Evolutionary conservation across 2,113 vertebrate genomes (phyloP).

Genomic region (Edolisoma coerulescens): DNA sequence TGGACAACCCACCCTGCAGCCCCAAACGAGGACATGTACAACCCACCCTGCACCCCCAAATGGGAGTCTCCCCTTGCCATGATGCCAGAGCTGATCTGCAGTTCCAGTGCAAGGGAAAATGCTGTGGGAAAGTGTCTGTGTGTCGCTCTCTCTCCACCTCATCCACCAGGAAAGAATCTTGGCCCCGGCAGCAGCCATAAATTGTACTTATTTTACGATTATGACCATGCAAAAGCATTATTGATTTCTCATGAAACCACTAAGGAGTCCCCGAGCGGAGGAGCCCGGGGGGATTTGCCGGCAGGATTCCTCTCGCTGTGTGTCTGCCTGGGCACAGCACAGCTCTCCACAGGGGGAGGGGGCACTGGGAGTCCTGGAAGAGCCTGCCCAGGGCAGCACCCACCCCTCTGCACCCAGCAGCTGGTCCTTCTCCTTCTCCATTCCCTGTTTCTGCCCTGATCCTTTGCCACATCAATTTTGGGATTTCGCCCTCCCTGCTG

Average conservation of each 20-base stretch:
- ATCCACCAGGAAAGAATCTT: background rate
- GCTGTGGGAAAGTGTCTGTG: background rate
- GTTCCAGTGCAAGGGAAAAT: background rate
- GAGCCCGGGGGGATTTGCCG: background rate
- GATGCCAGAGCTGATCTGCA: background rate
- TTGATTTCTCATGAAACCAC: constrained; percentile 49
- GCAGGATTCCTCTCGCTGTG: background rate
- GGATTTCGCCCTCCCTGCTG: fast-evolving
- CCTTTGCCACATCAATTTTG: background rate
- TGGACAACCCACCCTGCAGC: fast-evolving
- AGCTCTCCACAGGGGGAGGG: background rate
- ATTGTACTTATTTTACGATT: constrained; percentile 38
- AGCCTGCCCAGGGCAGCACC: background rate
- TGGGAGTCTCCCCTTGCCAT: fast-evolving
- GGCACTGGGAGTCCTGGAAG: background rate
- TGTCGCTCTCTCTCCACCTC: background rate
- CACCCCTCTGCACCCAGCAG: background rate
- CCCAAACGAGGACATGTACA: fast-evolving
- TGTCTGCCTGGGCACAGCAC: background rate
- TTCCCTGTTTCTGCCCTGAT: background rate
- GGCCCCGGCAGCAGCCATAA: constrained; percentile 1
- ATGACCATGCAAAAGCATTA: constrained; percentile 42
- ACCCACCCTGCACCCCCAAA: background rate
- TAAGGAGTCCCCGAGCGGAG: background rate
- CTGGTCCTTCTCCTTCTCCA: background rate